A percentile compares a stretch with the other conserved stretches of the same genome.
Evolutionary conservation across 2,888 invertebrate species (phyloP).

Genomic region (Helicoverpa assulta): DNA sequence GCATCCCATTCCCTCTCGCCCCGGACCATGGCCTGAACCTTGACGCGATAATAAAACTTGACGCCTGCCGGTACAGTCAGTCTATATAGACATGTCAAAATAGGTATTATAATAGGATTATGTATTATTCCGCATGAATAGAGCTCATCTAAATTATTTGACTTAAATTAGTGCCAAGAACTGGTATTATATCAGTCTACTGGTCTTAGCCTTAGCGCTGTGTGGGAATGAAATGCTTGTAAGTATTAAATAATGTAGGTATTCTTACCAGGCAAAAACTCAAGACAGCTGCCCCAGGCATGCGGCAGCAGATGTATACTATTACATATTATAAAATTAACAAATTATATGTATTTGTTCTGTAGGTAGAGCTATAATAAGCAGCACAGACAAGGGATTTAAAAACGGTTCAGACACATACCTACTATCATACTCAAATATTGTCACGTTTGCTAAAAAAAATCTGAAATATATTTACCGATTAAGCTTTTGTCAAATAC

Average conservation of each 20-base stretch:
- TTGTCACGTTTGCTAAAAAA: too few species aligned
- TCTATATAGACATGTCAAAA: constrained; percentile 50
- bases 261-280: not conserved
- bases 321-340: not conserved
- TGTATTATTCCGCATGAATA: constrained; percentile 35
- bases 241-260: not conserved
- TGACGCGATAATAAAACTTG: too few species aligned
- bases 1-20: too few species aligned
- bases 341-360: not conserved
- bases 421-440: too few species aligned
- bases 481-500: too few species aligned
- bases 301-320: not conserved
- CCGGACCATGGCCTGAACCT: too few species aligned
- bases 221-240: constrained; percentile 3
- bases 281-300: not conserved
- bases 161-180: constrained; percentile 17
- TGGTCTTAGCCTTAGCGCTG: not conserved
- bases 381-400: too few species aligned
- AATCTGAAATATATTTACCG: too few species aligned
- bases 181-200: constrained; percentile 17
- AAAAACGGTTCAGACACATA: too few species aligned
- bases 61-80: constrained; percentile 14
- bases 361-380: not conserved
- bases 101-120: constrained; percentile 35
- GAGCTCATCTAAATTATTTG: constrained; percentile 21